Evolutionary conservation across 2,113 vertebrate species (phyloP).

Genomic region (Phaetusa simplex): DNA sequence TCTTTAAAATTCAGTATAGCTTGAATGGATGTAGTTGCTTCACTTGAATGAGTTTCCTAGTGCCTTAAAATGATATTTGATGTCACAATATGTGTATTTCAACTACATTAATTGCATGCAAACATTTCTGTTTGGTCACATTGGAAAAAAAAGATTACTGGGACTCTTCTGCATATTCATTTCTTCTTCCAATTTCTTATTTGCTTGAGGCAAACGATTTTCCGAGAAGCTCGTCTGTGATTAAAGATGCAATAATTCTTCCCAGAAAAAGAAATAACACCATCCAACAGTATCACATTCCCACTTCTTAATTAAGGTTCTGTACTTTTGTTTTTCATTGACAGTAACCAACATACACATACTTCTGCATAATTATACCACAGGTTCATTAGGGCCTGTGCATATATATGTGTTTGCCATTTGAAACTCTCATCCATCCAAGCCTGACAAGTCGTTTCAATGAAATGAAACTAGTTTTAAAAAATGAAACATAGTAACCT

Average conservation of each 20-base stretch:
- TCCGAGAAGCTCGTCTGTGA: neutral
- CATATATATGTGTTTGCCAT: neutral
- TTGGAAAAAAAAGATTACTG: constrained; percentile 24
- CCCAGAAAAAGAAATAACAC: constrained; percentile 19
- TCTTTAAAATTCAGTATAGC: neutral
- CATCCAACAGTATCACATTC: constrained; percentile 32
- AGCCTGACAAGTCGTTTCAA: neutral
- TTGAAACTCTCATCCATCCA: neutral
- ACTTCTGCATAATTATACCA: neutral
- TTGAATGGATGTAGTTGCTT: neutral
- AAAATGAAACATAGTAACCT: neutral
- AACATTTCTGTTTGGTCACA: neutral
- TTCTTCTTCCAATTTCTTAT: constrained; percentile 1
- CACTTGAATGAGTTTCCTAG: neutral
- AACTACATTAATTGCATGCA: neutral
- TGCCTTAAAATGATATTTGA: neutral
- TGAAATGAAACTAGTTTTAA: neutral
- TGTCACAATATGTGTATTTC: neutral
- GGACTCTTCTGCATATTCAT: neutral
- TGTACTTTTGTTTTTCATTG: neutral
- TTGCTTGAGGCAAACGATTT: constrained; percentile 30
- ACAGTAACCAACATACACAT: constrained; percentile 8
- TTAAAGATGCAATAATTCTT: constrained; percentile 43
- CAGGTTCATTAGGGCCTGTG: neutral
- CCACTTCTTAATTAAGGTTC: constrained; percentile 14